Percentiles rank a stretch among this genome's conserved stretches.
Conservation (phyloP, 2,888 invertebrate species). For the Rambutsinella grinnellia region DNA sequence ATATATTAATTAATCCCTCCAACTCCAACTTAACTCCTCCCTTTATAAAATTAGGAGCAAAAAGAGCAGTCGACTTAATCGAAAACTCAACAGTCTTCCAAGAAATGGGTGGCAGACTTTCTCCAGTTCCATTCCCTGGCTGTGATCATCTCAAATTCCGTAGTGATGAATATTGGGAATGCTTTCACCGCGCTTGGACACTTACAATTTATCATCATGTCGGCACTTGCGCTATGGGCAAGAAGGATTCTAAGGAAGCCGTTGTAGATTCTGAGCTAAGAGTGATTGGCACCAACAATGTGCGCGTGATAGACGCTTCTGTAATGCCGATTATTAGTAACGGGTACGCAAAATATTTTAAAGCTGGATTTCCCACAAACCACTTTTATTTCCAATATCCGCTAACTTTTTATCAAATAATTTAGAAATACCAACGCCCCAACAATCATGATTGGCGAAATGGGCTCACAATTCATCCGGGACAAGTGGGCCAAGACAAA, state of each 20-base stretch:
- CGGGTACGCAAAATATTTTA: slow-evolving; percentile 28
- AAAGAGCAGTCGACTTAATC: slow-evolving; percentile 22
- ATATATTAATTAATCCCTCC: too few species aligned
- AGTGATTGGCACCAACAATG: slow-evolving; percentile 58
- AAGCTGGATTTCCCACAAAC: slow-evolving; percentile 3
- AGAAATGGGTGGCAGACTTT: slow-evolving; percentile 37
- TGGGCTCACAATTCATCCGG: slow-evolving; percentile 38
- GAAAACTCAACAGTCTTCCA: slow-evolving; percentile 39
- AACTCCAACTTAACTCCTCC: too few species aligned
- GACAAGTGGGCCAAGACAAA: slow-evolving; percentile 35
- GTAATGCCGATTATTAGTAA: slow-evolving; percentile 62
- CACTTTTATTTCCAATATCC: neutral
- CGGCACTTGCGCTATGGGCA: slow-evolving; percentile 63
- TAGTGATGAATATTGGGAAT: slow-evolving; percentile 61
- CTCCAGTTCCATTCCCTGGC: slow-evolving; percentile 50
- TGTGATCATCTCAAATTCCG: slow-evolving; percentile 49
- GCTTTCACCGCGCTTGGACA: slow-evolving; percentile 57
- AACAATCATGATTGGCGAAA: slow-evolving; percentile 53
- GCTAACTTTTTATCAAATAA: neutral
- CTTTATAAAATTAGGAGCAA: too few species aligned
- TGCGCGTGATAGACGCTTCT: slow-evolving; percentile 56
- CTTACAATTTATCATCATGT: slow-evolving; percentile 60
- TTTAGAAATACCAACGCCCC: slow-evolving; percentile 50
- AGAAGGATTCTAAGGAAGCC: slow-evolving; percentile 50
- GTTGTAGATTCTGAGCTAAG: slow-evolving; percentile 62